Conservation (phyloP, 2,888 invertebrate species). For the Papilio demoleus region DNA sequence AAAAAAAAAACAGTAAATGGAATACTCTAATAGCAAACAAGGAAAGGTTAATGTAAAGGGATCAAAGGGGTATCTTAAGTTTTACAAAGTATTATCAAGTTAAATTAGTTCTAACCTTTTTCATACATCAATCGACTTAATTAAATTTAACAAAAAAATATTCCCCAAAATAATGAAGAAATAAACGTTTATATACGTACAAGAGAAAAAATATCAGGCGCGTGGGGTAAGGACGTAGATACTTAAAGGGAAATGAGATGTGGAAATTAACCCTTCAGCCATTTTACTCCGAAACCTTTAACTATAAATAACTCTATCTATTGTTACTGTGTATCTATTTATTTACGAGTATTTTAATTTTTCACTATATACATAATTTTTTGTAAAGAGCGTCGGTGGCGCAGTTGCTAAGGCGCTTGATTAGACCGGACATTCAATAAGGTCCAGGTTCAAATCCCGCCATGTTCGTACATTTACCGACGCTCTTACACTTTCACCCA, state of each 20-base stretch:
- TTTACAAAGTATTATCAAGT: slow-evolving; percentile 10
- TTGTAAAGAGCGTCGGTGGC: too few species aligned
- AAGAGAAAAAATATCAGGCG: not conserved
- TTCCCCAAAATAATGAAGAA: not conserved
- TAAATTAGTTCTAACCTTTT: not conserved
- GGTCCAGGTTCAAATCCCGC: too few species aligned
- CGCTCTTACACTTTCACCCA: too few species aligned
- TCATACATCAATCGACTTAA: not conserved
- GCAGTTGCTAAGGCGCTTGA: too few species aligned
- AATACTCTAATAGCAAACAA: not conserved
- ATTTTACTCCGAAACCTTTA: not conserved
- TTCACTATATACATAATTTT: too few species aligned
- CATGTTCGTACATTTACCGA: too few species aligned
- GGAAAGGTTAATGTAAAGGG: slow-evolving; percentile 6
- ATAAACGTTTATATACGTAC: not conserved
- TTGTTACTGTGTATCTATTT: too few species aligned
- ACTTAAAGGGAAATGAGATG: slow-evolving; percentile 4
- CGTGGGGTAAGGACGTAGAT: not conserved
- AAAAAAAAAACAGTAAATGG: not conserved
- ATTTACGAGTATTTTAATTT: too few species aligned
- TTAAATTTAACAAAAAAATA: not conserved
- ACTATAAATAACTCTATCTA: not conserved
- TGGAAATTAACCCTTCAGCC: slow-evolving; percentile 3
- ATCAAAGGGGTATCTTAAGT: slow-evolving; percentile 4
- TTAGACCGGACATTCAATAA: too few species aligned